Evolutionary conservation across 2,888 invertebrate genomes (phyloP), one percentile per base, ranked within the genome.

Genomic region (Chymomyza amoena): DNA sequence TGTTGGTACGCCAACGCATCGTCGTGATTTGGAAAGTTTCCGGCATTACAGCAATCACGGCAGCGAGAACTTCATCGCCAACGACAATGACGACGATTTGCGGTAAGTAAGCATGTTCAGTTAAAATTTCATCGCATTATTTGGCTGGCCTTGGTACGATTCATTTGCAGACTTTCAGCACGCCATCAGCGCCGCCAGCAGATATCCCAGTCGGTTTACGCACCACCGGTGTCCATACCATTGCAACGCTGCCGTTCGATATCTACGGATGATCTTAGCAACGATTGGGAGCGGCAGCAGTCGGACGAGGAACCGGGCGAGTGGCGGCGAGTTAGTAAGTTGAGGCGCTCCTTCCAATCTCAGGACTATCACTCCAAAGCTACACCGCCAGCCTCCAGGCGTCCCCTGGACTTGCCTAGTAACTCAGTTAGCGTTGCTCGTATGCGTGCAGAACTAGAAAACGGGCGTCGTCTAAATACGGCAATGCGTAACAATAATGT

Each of bases 281-380:
- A 90, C 75, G 91, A 91, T 64, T 90, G 91, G 88, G 89, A 90
- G 66, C 78, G 75, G 65, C 68, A 75, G 71, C 64, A 81, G 77
- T 92, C 92, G 50, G 79, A 85, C 61, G 93, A 93, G 62, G 93
- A 93, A 85, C 93, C 93, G 39, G 92, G 93, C 1, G 94, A 94
- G 87, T 95, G 96, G 94, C 91, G 93, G 64, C 93, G 95, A 77
- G 93, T 94, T 62, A 95, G 95, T 15, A 94, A 94, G 80, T 92
- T 93, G 70, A 93, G 95, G 59, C 92, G 94, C 72, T 95, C 95
- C 5, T 92, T 96, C 77, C 95, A 96, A 85, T 94, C 95, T 89
- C 94, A 95, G 6, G 94, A 94, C 83, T 84, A 89, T 62, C 77
- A 85, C 25, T 77, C 79, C 10, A 70, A 62, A 6, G 54, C 61